Percentiles rank a stretch among this genome's conserved stretches.
These are phyloP conservation scores for Pristionchus arcanus DNA, from an alignment of 2,888 invertebrate species.

Conservation along the genomic window DNA sequence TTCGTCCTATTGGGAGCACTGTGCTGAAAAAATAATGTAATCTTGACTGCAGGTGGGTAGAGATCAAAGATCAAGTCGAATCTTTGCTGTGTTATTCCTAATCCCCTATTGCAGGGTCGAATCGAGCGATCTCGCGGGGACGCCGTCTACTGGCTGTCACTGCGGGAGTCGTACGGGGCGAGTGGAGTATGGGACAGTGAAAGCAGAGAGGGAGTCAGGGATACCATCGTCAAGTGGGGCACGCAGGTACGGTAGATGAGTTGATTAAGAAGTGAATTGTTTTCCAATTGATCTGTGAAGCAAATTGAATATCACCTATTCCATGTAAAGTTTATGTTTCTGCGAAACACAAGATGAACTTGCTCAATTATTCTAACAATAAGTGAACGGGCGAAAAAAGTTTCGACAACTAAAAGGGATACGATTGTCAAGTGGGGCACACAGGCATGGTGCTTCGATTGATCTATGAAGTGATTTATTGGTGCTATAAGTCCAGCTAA, in stretches of 20 bases:
- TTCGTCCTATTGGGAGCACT: no score
- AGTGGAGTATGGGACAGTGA: slow-evolving; percentile 45
- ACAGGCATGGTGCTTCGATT: not conserved
- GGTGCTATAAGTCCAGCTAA: no score
- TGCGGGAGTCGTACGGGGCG: slow-evolving; percentile 35
- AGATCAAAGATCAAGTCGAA: no score
- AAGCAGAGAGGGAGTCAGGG: slow-evolving; percentile 36
- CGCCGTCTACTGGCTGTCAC: slow-evolving; percentile 39
- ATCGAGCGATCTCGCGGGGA: slow-evolving; percentile 27
- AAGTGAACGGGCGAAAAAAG: no score
- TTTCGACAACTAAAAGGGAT: not conserved
- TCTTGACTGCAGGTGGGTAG: no score
- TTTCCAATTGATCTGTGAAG: no score
- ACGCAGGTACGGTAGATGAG: slow-evolving; percentile 18
- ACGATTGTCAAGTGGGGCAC: slow-evolving; percentile 51
- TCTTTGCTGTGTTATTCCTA: not conserved
- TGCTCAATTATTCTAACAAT: no score
- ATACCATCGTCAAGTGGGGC: slow-evolving; percentile 55
- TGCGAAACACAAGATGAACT: not conserved
- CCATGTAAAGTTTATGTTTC: not conserved
- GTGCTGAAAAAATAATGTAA: no score
- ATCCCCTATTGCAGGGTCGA: not conserved
- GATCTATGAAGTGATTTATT: not conserved
- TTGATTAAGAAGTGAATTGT: not conserved
- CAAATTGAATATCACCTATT: no score